phyloP scores from a whole-genome alignment of 2,113 vertebrate species.

The Scopus umbretta region DNA sequence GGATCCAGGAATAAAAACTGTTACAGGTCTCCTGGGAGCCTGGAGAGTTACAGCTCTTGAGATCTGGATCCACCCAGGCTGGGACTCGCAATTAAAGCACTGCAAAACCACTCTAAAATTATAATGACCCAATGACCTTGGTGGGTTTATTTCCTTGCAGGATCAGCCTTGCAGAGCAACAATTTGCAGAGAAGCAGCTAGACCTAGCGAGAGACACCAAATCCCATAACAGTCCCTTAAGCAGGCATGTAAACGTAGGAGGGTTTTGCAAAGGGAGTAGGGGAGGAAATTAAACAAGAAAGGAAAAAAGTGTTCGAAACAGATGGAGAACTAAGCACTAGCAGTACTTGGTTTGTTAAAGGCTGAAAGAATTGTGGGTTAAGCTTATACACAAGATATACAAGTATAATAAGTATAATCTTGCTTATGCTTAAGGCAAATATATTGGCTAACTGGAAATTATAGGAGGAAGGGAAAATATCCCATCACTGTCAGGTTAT shows the following conservation, averaged over 20 bases:
- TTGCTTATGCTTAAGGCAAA: not conserved
- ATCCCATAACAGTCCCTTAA: not conserved
- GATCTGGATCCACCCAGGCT: not conserved
- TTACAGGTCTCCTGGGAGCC: not conserved
- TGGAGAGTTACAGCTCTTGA: not conserved
- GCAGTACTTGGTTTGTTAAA: not conserved
- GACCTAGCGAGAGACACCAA: not conserved
- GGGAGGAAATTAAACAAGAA: not conserved
- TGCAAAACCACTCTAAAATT: not conserved
- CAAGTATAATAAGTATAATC: not conserved
- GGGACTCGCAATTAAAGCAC: not conserved
- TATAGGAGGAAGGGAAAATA: not conserved
- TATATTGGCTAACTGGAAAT: not conserved
- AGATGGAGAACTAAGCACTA: not conserved
- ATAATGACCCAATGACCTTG: not conserved
- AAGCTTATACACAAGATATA: too few species aligned
- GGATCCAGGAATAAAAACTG: not conserved
- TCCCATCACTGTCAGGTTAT: not conserved
- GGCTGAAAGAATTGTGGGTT: not conserved
- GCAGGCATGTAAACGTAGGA: accelerated
- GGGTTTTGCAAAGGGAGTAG: not conserved
- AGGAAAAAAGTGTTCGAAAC: not conserved
- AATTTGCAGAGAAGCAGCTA: not conserved
- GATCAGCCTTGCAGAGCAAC: not conserved
- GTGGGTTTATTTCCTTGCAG: not conserved